Conservation (phyloP, 1,140 invertebrate species). For the Lordiphosa clarofinis region DNA sequence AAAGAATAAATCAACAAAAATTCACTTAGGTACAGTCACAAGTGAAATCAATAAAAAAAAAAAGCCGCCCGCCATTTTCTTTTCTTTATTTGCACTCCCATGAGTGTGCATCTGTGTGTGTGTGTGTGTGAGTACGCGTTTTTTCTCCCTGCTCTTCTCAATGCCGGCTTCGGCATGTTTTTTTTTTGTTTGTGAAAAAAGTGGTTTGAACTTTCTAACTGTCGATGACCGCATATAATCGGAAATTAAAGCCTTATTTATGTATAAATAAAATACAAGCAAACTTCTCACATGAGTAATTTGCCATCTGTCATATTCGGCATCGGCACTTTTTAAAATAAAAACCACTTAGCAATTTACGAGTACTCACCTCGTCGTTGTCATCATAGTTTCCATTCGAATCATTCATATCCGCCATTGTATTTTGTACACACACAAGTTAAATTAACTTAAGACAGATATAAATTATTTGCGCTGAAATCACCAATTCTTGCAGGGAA, state of each 20-base stretch:
- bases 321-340: constrained; percentile 33
- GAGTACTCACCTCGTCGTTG: constrained; percentile 67
- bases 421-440: constrained; percentile 14
- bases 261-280: neutral
- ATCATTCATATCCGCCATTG: constrained; percentile 62
- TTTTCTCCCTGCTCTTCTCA: constrained; percentile 4
- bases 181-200: neutral
- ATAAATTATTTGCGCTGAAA: constrained; percentile 3
- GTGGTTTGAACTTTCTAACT: constrained; percentile 1
- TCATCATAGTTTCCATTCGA: constrained; percentile 73
- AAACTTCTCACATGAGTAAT: constrained; percentile 1
- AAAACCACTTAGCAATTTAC: neutral
- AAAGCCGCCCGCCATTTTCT: constrained; percentile 67
- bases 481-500: neutral
- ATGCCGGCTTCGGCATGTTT: constrained; percentile 18
- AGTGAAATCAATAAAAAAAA: constrained; percentile 42
- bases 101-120: constrained; percentile 19
- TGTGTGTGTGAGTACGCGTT: constrained; percentile 14
- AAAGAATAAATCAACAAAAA: constrained; percentile 18
- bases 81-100: constrained; percentile 45
- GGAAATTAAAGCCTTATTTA: constrained; percentile 10
- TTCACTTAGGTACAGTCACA: constrained; percentile 40
- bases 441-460: constrained; percentile 5
- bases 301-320: constrained; percentile 21
- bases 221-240: constrained; percentile 23